These are phyloP conservation scores for Heliangelus exortis DNA, from an alignment of 2,797 vertebrate species.

Conservation along the genomic window DNA sequence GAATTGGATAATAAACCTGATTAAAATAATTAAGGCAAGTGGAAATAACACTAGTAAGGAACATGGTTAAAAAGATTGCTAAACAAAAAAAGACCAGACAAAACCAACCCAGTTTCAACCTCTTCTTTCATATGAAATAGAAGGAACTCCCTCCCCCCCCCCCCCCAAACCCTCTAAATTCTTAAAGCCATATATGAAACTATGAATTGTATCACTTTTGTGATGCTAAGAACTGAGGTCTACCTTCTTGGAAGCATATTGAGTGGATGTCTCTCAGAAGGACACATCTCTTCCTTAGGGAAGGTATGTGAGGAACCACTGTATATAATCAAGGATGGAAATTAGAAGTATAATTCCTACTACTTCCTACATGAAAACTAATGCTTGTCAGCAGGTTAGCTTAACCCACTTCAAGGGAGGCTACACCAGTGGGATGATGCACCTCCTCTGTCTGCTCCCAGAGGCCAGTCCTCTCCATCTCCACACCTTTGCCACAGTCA, in stretches of 20 bases:
- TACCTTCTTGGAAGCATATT: neutral
- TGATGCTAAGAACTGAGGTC: neutral
- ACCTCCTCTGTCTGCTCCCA: neutral
- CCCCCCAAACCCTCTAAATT: neutral
- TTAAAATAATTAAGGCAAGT: constrained; percentile 18
- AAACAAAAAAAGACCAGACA: neutral
- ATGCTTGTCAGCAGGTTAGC: neutral
- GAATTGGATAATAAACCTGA: neutral
- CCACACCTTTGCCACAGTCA: neutral
- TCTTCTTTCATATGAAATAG: neutral
- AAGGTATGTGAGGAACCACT: neutral
- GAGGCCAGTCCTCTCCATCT: neutral
- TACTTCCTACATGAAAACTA: neutral
- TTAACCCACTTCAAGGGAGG: neutral
- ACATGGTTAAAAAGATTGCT: neutral
- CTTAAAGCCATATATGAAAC: neutral
- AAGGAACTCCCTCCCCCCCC: neutral
- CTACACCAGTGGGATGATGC: neutral
- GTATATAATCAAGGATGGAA: neutral
- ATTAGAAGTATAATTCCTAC: neutral
- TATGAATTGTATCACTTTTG: neutral
- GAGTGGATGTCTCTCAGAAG: neutral
- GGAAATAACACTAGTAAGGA: neutral
- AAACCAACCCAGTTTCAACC: neutral
- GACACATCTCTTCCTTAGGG: neutral